Evolutionary conservation across 2,888 invertebrate species (phyloP), one percentile per base, ranked within the genome.

Genomic region (Dione vanillae): DNA sequence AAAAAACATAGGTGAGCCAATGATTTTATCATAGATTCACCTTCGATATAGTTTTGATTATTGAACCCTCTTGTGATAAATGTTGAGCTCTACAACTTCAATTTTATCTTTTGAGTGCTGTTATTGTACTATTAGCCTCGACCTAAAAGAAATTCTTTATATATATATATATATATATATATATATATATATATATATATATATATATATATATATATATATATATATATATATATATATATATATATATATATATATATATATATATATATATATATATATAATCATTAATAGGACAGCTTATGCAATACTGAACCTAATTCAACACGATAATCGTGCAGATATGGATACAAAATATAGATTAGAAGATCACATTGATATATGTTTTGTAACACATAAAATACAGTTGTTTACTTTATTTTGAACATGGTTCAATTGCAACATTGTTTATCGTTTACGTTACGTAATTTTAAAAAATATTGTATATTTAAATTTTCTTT

Each of bases 81-180:
- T 27, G 11, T 49, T 20, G 52, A 49, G 40, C 47, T 14, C 49
- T 58, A 40, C 43, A 64, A 59, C 27, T 56, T 58, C 52, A 59
- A 66, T 27, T 54, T 64, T 71, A 74, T 74, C 71, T 74, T 58
- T 71, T 20, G 64, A 74, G 74, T 69, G 65, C 59, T 71, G 71
- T 71, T 69, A 69, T 59, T 67, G 69, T 69, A 41, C 59, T 59
- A 52, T 43, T 10, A 62, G 58, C 74, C 74, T 74, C 71, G 74
- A 43, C 40, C 16, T 16, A 9, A 52, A 71, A 54, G 40, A 45
- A 62, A 59, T 69, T 61, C 11, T 61, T 27, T 35, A 61, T 27
- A 43, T 27, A 43, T n/a, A 14, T 40, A 10, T n/a, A 9, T 1
- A 27, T 27, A n/a, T 43, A 61, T n/a, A 35, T 12, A n/a, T 35